phyloP scores from a whole-genome alignment of 1,140 invertebrate species.

The Papilio dardanus region DNA sequence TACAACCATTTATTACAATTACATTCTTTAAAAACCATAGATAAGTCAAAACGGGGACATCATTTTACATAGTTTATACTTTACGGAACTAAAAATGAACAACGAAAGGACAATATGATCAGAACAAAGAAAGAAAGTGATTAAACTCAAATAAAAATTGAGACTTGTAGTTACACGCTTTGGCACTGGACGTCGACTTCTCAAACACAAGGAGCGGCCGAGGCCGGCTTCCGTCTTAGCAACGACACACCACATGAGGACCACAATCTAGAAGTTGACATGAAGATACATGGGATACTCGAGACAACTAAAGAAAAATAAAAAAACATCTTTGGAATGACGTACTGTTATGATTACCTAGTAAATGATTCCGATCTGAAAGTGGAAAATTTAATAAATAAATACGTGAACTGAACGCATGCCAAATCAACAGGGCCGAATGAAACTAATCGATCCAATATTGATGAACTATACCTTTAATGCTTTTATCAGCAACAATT shows the following conservation, averaged over 20 bases:
- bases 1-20: background rate
- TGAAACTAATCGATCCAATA: constrained; percentile 39
- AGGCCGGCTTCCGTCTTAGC: constrained; percentile 25
- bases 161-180: background rate
- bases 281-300: constrained; percentile 64
- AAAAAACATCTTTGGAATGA: constrained; percentile 64
- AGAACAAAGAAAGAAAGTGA: background rate
- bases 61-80: no score
- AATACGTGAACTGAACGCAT: constrained; percentile 65
- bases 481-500: background rate
- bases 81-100: background rate
- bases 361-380: constrained; percentile 83
- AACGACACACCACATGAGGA: constrained; percentile 61
- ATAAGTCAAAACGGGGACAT: background rate
- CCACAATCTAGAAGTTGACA: constrained; percentile 58
- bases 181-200: constrained; percentile 29
- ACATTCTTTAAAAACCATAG: background rate
- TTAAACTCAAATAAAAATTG: background rate
- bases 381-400: constrained; percentile 78
- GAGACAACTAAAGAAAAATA: constrained; percentile 63
- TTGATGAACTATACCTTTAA: constrained; percentile 5
- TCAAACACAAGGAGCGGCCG: constrained; percentile 24
- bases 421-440: constrained; percentile 48
- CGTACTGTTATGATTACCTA: constrained; percentile 80
- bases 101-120: background rate